Base-by-base conservation (phyloP, 2,113 vertebrate genomes). In the Oryzias javanicus region DNA sequence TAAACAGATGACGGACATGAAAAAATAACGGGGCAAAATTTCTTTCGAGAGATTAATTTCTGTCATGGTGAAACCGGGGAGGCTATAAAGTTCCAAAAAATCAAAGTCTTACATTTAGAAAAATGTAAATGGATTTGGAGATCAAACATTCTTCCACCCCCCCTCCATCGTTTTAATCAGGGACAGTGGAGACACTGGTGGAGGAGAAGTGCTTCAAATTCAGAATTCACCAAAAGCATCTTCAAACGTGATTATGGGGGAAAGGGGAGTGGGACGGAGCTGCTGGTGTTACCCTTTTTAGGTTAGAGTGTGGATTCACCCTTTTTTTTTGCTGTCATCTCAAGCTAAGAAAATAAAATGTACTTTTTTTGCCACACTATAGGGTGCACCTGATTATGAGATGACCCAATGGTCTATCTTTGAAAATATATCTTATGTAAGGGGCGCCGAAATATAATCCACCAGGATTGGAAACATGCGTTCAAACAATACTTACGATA, bases 91-190 rank as follows among this genome's bases (percentile, higher is more conserved):
- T 67, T 74, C 59, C 42, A 19, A 22, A 25, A 78, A 82, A 87
- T 85, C 83, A 83, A 83, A 88, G 81, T 81, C 80, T 79, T 74
- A 73, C 82, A 85, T 81, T 85, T 88, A 76, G 82, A 84, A 82
- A 79, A 82, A 88, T 87, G 85, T 83, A 87, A 89, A 90, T 86
- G 80, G 85, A 79, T 88, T 86, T 85, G 78, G 78, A 89, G 89
- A 89, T 88, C 88, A 88, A 88, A 89, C 82, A 74, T 84, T 81
- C 73, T 74, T 65, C 60, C n/a, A 56, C 73, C 60, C 70, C 69
- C 82, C 67, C 82, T 79, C 75, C 77, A 86, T 89, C 83, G 86
- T 88, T 88, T 88, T 85, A 86, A 88, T 87, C 86, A 90, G 84
- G 71, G 60, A 60, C 63, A 84, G 83, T 79, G 64, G 78, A 85